Conservation (phyloP, 2,888 invertebrate species). For the Pristionchus fissidentatus region DNA sequence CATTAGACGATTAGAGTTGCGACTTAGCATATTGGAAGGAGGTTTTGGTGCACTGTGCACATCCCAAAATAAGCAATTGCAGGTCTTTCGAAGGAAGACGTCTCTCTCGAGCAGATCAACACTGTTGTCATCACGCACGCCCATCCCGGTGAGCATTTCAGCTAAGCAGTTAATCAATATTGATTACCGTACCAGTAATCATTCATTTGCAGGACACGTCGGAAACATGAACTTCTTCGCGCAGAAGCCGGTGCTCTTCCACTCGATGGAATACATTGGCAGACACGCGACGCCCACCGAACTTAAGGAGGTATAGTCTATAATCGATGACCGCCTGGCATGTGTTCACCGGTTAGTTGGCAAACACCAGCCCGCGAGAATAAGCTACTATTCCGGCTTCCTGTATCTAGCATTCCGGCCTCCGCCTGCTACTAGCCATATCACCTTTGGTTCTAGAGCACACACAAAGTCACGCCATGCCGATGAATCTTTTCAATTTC, state of each 20-base stretch:
- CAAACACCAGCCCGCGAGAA: too few species aligned
- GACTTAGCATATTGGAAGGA: too few species aligned
- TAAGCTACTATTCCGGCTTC: too few species aligned
- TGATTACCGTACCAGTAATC: not conserved
- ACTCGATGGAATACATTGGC: conserved; percentile 72
- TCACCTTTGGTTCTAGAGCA: too few species aligned
- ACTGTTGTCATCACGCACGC: conserved; percentile 73
- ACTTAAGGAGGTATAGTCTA: conserved; percentile 65
- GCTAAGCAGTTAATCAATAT: not conserved
- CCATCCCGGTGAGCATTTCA: conserved; percentile 65
- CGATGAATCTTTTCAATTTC: too few species aligned
- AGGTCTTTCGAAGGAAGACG: conserved; percentile 70
- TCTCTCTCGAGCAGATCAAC: conserved; percentile 70
- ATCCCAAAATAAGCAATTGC: conserved; percentile 43
- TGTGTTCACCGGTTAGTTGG: too few species aligned
- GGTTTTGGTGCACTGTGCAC: not conserved
- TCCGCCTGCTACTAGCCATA: too few species aligned
- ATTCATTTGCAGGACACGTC: conserved; percentile 61
- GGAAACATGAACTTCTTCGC: conserved; percentile 75
- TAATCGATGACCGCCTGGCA: too few species aligned
- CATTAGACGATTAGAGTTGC: too few species aligned
- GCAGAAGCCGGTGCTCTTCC: conserved; percentile 73
- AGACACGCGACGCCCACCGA: conserved; percentile 71
- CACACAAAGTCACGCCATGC: too few species aligned
- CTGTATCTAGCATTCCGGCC: too few species aligned